Evolutionary conservation across 2,888 invertebrate genomes (phyloP).

Genomic region (Phortica okadai): DNA sequence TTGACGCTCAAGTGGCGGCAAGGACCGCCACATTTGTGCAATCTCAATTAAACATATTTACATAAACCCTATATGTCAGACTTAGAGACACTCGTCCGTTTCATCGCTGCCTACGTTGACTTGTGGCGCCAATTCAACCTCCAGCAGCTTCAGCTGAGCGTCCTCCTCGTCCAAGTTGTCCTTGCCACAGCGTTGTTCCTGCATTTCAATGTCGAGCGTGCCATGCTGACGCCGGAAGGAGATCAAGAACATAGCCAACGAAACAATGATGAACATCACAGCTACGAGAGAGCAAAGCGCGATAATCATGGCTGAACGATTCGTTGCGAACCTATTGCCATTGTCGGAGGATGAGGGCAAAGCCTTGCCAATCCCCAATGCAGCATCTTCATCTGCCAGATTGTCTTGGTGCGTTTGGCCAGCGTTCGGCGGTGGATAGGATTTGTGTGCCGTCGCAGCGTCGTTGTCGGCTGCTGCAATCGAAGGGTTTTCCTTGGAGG

Average conservation of each 20-base stretch:
- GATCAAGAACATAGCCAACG: slow-evolving; percentile 66
- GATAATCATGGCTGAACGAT: slow-evolving; percentile 65
- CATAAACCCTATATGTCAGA: slow-evolving; percentile 43
- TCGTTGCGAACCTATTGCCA: slow-evolving; percentile 43
- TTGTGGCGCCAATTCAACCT: slow-evolving; percentile 64
- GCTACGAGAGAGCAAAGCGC: slow-evolving; percentile 67
- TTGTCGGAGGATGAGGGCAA: slow-evolving; percentile 46
- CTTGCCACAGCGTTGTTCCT: slow-evolving; percentile 72
- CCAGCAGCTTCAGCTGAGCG: slow-evolving; percentile 66
- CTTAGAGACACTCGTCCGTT: slow-evolving; percentile 64
- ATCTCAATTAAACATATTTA: slow-evolving; percentile 56
- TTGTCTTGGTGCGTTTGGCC: slow-evolving; percentile 67
- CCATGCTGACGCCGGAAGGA: slow-evolving; percentile 72
- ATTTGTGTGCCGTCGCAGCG: slow-evolving; percentile 30
- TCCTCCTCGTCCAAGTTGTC: slow-evolving; percentile 71
- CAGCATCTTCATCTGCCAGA: slow-evolving; percentile 60
- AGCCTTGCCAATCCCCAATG: slow-evolving; percentile 53
- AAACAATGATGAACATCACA: slow-evolving; percentile 65
- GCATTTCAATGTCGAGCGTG: slow-evolving; percentile 74
- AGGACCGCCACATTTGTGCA: not conserved
- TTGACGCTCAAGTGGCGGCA: too few relatives aligned
- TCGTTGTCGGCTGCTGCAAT: not conserved
- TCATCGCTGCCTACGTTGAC: slow-evolving; percentile 61
- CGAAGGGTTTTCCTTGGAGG: too few relatives aligned
- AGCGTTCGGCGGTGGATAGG: slow-evolving; percentile 57